These are phyloP conservation scores for Trypoxylus dichotomus DNA, from an alignment of 1,140 invertebrate species.

Conservation along the genomic window DNA sequence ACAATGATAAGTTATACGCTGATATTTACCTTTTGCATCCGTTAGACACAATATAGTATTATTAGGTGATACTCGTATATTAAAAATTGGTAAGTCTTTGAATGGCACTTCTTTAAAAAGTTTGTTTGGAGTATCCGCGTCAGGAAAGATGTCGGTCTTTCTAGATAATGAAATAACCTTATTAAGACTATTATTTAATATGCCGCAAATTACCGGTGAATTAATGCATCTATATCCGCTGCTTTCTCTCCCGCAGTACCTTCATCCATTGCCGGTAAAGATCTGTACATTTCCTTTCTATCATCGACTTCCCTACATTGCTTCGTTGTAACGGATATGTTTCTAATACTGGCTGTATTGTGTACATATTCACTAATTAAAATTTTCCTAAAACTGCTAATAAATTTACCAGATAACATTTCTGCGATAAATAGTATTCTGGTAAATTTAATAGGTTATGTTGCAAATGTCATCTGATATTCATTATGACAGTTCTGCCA, in stretches of 20 bases:
- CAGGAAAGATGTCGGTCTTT: slow-evolving; percentile 73
- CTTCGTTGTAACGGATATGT: neutral
- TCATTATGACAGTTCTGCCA: no score
- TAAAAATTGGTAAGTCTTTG: slow-evolving; percentile 77
- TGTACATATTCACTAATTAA: neutral
- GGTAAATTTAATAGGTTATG: neutral
- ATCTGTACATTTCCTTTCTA: slow-evolving; percentile 59
- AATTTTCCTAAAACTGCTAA: neutral
- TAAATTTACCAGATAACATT: neutral
- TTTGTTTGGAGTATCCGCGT: slow-evolving; percentile 67
- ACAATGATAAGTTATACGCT: slow-evolving; percentile 45
- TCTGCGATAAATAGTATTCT: neutral
- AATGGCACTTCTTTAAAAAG: slow-evolving; percentile 80
- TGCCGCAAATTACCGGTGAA: slow-evolving; percentile 46
- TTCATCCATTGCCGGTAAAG: slow-evolving; percentile 62
- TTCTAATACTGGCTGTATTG: neutral
- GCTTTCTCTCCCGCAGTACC: slow-evolving; percentile 69
- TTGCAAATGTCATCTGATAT: neutral
- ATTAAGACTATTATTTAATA: neutral
- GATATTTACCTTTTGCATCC: slow-evolving; percentile 59
- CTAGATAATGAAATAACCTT: slow-evolving; percentile 53
- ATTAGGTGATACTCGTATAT: slow-evolving; percentile 80
- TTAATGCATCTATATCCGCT: slow-evolving; percentile 61
- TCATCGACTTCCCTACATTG: slow-evolving; percentile 57
- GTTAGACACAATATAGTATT: slow-evolving; percentile 84